These are phyloP conservation scores for Phaetusa simplex DNA, from an alignment of 2,113 vertebrate genomes.

Conservation along the genomic window DNA sequence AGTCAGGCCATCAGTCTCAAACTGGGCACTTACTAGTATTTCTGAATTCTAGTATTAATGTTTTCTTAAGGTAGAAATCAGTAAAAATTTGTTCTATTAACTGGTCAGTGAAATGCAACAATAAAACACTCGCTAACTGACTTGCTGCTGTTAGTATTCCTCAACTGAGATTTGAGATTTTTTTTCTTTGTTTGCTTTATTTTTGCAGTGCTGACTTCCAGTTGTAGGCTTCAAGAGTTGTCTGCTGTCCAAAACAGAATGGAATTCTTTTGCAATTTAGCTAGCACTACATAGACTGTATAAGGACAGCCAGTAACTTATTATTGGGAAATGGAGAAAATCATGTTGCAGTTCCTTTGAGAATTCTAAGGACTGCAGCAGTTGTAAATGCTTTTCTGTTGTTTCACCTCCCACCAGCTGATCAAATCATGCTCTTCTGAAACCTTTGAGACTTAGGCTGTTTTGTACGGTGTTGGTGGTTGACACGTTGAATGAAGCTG, in stretches of 20 bases:
- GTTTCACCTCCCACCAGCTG: neutral
- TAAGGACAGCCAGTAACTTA: neutral
- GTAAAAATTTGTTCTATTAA: neutral
- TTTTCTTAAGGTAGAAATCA: neutral
- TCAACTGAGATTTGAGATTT: neutral
- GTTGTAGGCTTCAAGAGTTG: neutral
- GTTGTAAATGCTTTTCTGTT: neutral
- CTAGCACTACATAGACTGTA: neutral
- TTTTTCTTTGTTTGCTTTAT: neutral
- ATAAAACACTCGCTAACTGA: neutral
- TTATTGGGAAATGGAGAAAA: neutral
- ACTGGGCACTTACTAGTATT: neutral
- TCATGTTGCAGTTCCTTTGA: neutral
- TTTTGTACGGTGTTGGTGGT: neutral
- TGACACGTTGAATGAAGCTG: neutral
- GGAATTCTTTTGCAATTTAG: neutral
- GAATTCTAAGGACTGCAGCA: neutral
- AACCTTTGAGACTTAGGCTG: neutral
- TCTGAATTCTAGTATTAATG: neutral
- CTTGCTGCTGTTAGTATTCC: neutral
- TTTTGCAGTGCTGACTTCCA: neutral
- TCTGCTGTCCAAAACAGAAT: neutral
- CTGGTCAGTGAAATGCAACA: neutral
- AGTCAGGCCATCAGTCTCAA: neutral
- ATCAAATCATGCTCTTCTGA: neutral